Evolutionary conservation across 2,888 invertebrate genomes (phyloP).

Genomic region (Leuctra nigra): DNA sequence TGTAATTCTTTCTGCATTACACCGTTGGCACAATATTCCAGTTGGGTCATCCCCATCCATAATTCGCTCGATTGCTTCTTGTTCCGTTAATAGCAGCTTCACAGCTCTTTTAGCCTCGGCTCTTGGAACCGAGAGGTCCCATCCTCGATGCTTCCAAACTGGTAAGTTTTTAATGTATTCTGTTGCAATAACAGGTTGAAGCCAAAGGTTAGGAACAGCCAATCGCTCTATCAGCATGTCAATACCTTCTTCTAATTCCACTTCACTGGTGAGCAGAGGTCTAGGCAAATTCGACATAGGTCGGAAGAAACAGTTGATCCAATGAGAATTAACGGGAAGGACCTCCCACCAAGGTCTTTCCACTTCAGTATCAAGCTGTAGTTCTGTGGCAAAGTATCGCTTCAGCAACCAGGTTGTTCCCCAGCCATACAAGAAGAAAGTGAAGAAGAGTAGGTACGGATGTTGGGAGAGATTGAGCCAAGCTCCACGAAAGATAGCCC

Average conservation of each 20-base stretch:
- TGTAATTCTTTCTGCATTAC: conserved; percentile 10
- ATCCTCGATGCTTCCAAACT: conserved; percentile 39
- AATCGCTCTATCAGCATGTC: conserved; percentile 40
- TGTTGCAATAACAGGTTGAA: conserved; percentile 39
- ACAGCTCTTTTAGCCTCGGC: not conserved
- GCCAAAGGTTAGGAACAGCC: conserved; percentile 42
- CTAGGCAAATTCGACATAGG: conserved; percentile 33
- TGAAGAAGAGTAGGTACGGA: conserved; percentile 33
- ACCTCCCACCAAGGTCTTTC: conserved; percentile 39
- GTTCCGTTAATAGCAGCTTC: not conserved
- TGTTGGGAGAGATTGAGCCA: conserved; percentile 32
- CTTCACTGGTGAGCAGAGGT: conserved; percentile 32
- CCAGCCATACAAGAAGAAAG: conserved; percentile 33
- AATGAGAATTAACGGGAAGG: conserved; percentile 36
- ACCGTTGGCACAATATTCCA: not conserved
- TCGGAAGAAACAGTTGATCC: conserved; percentile 36
- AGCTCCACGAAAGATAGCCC: conserved; percentile 33
- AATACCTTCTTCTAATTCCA: conserved; percentile 37
- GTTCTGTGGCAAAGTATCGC: too few species aligned
- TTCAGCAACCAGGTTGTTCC: conserved; percentile 26
- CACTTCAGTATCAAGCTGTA: conserved; percentile 19
- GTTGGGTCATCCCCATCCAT: conserved; percentile 29
- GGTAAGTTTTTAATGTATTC: conserved; percentile 45
- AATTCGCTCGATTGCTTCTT: conserved; percentile 22
- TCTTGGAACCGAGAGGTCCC: conserved; percentile 21